These are phyloP conservation scores for Dunckerocampus dactyliophorus DNA, from an alignment of 2,113 vertebrate species.

Conservation along the genomic window DNA sequence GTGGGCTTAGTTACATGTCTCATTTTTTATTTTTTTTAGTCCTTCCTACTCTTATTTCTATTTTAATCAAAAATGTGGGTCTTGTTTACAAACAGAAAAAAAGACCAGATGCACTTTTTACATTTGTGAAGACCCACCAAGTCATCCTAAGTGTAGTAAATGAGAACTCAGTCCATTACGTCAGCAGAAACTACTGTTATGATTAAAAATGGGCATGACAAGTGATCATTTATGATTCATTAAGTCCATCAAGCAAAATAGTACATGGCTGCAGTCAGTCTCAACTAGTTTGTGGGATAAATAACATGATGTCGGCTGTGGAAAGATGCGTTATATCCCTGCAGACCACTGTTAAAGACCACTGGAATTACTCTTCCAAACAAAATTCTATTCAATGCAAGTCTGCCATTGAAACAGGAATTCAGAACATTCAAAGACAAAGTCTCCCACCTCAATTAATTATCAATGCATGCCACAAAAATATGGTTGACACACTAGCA, in stretches of 20 bases:
- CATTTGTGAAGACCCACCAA: neutral
- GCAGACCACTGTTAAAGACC: too few species aligned
- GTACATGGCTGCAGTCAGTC: too few species aligned
- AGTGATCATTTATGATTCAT: neutral
- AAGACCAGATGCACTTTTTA: neutral
- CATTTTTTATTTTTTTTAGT: conserved; percentile 21
- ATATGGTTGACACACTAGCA: too few species aligned
- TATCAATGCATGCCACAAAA: too few species aligned
- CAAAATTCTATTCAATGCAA: neutral
- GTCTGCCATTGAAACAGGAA: neutral
- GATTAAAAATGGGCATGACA: neutral
- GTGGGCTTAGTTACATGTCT: conserved; percentile 33
- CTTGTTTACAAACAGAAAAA: conserved; percentile 16
- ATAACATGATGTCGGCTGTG: too few species aligned
- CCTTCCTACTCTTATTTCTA: conserved; percentile 36
- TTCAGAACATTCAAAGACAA: neutral
- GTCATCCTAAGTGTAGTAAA: neutral
- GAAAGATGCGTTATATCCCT: too few species aligned
- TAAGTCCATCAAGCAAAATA: neutral
- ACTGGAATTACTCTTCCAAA: too few species aligned
- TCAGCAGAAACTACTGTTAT: neutral
- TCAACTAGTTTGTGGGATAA: neutral
- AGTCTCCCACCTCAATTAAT: neutral
- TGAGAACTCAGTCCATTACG: neutral
- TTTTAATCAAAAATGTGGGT: conserved; percentile 28